Base-by-base conservation (phyloP, 2,797 vertebrate species). In the Valencia hispanica region DNA sequence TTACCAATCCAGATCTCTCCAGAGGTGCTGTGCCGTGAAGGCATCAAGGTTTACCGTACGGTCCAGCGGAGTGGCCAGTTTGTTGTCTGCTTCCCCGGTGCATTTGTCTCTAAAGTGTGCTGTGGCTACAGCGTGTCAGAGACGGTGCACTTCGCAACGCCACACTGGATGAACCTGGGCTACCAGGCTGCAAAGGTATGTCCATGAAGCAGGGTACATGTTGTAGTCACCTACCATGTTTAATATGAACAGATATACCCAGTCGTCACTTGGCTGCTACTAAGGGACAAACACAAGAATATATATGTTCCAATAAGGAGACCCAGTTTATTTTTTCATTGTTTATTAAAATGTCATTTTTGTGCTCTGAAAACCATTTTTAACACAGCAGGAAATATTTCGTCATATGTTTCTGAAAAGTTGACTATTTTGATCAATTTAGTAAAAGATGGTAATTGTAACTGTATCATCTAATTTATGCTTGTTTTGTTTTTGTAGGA, bases 91-190 rank as follows among this genome's bases (percentile, higher is more conserved):
- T 99, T 97, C 92, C 98, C 98, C 1, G 98, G 98, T 83, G 97
- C 98, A 93, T 99, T 99, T 80, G 97, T 99, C 91, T 97, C 97
- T 92, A 99, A 97, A 94, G 97, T 99, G 89, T 98, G 98, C 94
- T 99, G 98, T 81, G 98, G 98, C 89, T 99, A 99, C 94, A 99
- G 97, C 82, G 98, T 99, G 90, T 99, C 98, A 0, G 98, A 99
- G 95, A 98, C 97, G 1, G 98, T 99, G 94, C 97, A 99, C 96
- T 99, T 99, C 89, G 98, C 98, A 93, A 99, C 98, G 82, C 97
- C 97, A 85, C 97, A 98, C 95, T 99, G 98, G 98, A 98, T 98
- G 91, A 97, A 97, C 85, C 96, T 97, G 96, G 98, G 97, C 82
- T 99, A 99, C 86, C 96, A 97, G 96, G 98, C 98, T 47, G 96